Evolutionary conservation across 2,888 invertebrate species (phyloP), one percentile per base, ranked within the genome.

Genomic region (Steinernema carpocapsae): DNA sequence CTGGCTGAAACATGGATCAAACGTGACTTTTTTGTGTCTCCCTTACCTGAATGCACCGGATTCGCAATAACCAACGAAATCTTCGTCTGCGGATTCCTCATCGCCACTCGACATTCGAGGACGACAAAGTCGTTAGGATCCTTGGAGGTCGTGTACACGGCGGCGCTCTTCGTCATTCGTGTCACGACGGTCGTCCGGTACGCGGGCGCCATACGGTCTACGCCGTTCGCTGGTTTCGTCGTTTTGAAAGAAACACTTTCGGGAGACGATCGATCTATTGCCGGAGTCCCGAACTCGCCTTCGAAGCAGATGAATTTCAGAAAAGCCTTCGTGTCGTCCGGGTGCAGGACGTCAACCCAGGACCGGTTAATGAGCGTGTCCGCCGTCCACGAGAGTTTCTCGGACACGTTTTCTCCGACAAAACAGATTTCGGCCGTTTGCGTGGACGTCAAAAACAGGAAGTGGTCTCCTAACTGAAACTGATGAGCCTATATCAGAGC

Each of bases 341-440:
- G 64, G n/a, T 64, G 64, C 29, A 64, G 64, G 64, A 64, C 32
- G 32, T 64, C 64, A 17, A 64, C 26, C 64, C 64, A 64, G 12
- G 64, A 64, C 12, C 64, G 29, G 29, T 64, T 64, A 17, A 26
- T 29, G 2, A 64, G n/a, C 24, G 17, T 10, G 1, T 64, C 32
- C 12, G 19, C 64, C 4, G 64, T 32, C 64, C 29, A 32, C 32
- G 29, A 19, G 6, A 64, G 32, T 26, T 32, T 64, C 7, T 64
- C 64, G 12, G 64, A 29, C 7, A 64, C 29, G 64, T 64, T 64
- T 17, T 64, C 64, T 17, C 64, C 37, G 4, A 64, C 64, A 64
- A 29, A 32, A 26, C 24, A 17, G 14, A 64, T 32, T 64, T 64
- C 64, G 12, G 64, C 64, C 17, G 64, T 64, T 32, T 64, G 64